Base-by-base conservation (phyloP, 2,888 invertebrate genomes). In the Noctua pronuba region DNA sequence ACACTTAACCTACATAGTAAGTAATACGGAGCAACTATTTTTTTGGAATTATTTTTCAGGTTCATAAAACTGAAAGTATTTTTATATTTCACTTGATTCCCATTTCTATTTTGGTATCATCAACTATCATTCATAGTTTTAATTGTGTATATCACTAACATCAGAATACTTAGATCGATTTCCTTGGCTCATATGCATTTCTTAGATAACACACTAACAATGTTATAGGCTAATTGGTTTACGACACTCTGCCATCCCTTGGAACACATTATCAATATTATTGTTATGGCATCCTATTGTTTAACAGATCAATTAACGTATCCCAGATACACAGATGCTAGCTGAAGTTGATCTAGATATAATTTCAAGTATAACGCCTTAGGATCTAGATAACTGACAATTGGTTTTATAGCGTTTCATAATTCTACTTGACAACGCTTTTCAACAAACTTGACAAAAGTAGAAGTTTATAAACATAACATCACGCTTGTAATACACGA, bases 211-310 rank as follows among this genome's bases (percentile, higher is more conserved):
- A 10, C 24, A 21, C 16, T 49, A 62, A 49, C 49, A 75, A n/a
- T 4, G 16, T 10, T n/a, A 18, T 5, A 41, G 6, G 21, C n/a
- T 62, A 62, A 75, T 75, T 75, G 62, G 49, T 62, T 76, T 52
- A 35, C 41, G n/a, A 35, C 41, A 11, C 41, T 35, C 21, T n/a
- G 44, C 8, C 6, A 44, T 7, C 31, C 21, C 18, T 41, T 52
- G 21, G n/a, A 18, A 35, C 28, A 44, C 77, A 77, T 77, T 64
- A 16, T 49, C 10, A 41, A 49, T 77, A n/a, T 46, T 65, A 72
- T 28, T 35, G 31, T 6, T 46, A 18, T 52, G 44, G 18, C 28
- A 44, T 44, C 35, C 44, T 35, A 76, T 77, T 77, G 65, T 65
- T 76, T 65, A 52, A 18, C 64, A 18, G 35, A 46, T 55, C 76